These are phyloP conservation scores for Paratilapia polleni DNA, from an alignment of 2,113 vertebrate species.

Conservation along the genomic window DNA sequence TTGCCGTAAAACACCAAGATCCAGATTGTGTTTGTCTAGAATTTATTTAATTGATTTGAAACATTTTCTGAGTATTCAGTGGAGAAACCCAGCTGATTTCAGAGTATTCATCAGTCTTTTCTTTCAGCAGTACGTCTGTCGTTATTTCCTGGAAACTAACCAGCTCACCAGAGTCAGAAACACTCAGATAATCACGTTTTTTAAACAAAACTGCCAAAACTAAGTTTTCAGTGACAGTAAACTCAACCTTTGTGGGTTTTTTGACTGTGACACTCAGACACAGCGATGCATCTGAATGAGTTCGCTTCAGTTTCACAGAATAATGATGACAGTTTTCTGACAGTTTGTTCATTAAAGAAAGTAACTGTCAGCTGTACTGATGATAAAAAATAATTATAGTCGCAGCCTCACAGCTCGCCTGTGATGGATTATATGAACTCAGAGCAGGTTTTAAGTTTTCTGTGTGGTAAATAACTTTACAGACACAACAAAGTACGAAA, in stretches of 20 bases:
- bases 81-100: background rate
- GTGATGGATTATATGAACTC: background rate
- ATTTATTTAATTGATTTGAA: background rate
- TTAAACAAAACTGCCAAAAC: no score
- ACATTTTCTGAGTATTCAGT: background rate
- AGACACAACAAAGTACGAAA: background rate
- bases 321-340: background rate
- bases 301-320: background rate
- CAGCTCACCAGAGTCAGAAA: background rate
- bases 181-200: no score
- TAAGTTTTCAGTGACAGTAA: background rate
- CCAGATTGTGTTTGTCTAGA: background rate
- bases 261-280: background rate
- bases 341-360: background rate
- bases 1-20: background rate
- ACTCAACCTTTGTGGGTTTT: background rate
- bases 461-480: background rate
- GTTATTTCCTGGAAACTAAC: no score
- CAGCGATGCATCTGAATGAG: background rate
- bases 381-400: background rate
- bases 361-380: background rate
- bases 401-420: no score
- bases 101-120: background rate
- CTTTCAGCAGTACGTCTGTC: background rate
- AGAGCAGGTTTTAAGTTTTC: background rate